phyloP scores from a whole-genome alignment of 2,797 vertebrate species.

The Craterocephalus amniculus region DNA sequence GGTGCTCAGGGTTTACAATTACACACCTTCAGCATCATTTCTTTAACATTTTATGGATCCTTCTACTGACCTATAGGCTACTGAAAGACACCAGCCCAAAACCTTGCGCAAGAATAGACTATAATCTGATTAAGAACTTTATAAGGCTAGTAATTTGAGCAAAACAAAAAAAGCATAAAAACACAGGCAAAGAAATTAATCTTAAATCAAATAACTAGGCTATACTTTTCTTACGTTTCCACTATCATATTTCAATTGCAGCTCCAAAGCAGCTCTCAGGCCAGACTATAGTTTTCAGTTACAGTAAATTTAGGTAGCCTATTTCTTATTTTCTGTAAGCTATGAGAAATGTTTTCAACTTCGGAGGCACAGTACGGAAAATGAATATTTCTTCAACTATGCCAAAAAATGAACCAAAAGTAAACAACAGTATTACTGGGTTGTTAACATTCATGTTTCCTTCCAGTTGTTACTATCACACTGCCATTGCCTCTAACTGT shows the following conservation, averaged over 20 bases:
- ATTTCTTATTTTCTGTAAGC: too few relatives aligned
- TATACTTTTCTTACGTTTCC: too few relatives aligned
- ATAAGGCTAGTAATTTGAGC: too few relatives aligned
- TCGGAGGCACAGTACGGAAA: background rate
- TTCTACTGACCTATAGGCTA: conserved; percentile 77
- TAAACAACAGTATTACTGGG: background rate
- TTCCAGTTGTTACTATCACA: conserved; percentile 10
- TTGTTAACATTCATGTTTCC: conserved; percentile 14
- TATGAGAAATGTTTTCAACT: background rate
- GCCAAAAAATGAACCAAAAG: background rate
- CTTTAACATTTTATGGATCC: conserved; percentile 26
- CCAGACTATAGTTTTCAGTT: too few relatives aligned
- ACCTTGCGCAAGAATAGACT: background rate
- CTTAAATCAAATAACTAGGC: too few relatives aligned
- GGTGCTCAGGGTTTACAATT: conserved; percentile 86
- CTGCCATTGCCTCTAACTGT: conserved; percentile 4
- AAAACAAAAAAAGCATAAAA: too few relatives aligned
- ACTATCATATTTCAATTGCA: too few relatives aligned
- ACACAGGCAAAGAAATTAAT: too few relatives aligned
- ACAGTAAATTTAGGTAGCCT: too few relatives aligned
- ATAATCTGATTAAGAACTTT: background rate
- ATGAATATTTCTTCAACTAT: background rate
- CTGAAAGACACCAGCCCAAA: background rate
- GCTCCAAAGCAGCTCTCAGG: too few relatives aligned
- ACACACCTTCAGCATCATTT: conserved; percentile 52